Conservation (phyloP, 2,888 invertebrate genomes). For the Leptopilina myrica region DNA sequence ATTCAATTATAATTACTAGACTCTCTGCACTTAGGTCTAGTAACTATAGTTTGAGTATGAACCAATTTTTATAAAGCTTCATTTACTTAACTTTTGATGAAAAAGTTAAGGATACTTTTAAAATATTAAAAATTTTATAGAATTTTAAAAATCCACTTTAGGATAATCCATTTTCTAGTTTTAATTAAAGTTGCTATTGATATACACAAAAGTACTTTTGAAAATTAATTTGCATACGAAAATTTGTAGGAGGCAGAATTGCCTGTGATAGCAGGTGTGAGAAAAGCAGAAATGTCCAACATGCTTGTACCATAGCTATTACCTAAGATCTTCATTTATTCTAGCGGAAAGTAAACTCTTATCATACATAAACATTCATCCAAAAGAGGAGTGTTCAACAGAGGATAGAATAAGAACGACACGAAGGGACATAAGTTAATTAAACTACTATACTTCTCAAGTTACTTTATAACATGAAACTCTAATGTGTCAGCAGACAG, state of each 20-base stretch:
- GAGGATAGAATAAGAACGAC: not conserved
- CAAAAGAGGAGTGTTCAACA: not conserved
- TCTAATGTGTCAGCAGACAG: not conserved
- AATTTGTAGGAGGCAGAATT: not conserved
- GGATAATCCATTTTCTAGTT: too few species aligned
- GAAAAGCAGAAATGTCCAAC: not conserved
- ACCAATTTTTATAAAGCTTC: too few species aligned
- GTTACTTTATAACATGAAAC: not conserved
- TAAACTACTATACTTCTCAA: not conserved
- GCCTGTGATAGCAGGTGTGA: not conserved
- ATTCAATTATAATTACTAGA: too few species aligned
- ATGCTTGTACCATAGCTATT: not conserved
- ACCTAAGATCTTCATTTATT: slow-evolving; percentile 8
- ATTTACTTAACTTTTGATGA: too few species aligned
- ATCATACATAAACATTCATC: slow-evolving; percentile 32
- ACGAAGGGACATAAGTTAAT: not conserved
- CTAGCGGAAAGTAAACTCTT: slow-evolving; percentile 31
- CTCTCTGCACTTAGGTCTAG: too few species aligned
- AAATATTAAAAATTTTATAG: too few species aligned
- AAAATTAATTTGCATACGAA: not conserved
- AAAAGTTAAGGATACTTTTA: too few species aligned
- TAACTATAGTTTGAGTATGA: too few species aligned
- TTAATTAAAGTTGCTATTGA: too few species aligned
- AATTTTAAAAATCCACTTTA: too few species aligned
- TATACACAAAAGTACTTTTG: too few species aligned